Evolutionary conservation across 2,888 invertebrate species (phyloP), one percentile per base, ranked within the genome.

Genomic region (Epirrita christyi): DNA sequence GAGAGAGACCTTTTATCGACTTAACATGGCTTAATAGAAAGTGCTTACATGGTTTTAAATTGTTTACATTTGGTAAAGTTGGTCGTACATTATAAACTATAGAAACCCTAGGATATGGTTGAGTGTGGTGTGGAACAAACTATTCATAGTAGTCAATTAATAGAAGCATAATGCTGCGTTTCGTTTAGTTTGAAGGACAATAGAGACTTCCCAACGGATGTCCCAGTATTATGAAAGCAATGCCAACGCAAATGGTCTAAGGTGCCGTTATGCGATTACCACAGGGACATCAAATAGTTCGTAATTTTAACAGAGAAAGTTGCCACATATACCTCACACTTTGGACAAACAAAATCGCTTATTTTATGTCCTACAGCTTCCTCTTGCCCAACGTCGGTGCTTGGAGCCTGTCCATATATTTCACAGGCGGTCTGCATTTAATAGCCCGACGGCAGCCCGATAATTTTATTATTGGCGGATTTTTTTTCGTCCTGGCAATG

Each of bases 381-480:
- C 62, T 62, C 48, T 55, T 52, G 61, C 63, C 65, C 63, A 63
- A 64, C 71, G 71, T 62, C 63, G 67, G 62, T 75, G 75, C 78
- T 77, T 66, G 73, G 73, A 74, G 73, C 71, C 73, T 75, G 76
- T 78, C 75, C 75, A 81, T 83, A 86, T 88, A 89, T 89, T 86
- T 86, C 86, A 88, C 85, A 81, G 80, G 78, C 85, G 84, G 88
- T 81, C 90, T 91, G 91, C 89, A 80, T 86, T 89, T 90, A 90
- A 91, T 88, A 85, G 90, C 85, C 71, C 76, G 76, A 78, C 80
- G 85, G 88, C 83, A 81, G 80, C 78, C 83, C 86, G 86, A 90
- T 90, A 91, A 90, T 91, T 90, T 90, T 88, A 90, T 91, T 90
- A 91, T 88, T 83, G 85, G 85, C 72, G 83, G 72, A 74, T 87